phyloP scores from a whole-genome alignment of 1,140 invertebrate genomes.

The Tetramorium simillimum region DNA sequence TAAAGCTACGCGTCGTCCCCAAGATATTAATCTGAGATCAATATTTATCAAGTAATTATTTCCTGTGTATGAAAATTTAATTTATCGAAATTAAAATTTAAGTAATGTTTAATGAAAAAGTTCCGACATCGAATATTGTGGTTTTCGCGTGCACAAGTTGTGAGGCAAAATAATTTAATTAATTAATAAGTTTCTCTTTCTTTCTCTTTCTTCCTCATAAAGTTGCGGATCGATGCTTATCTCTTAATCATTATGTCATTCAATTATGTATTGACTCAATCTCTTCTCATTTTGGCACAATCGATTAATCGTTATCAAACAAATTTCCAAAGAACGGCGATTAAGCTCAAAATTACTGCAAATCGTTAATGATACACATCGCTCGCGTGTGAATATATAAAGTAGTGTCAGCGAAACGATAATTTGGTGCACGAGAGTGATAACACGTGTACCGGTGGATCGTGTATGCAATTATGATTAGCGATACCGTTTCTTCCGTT shows the following conservation, averaged over 20 bases:
- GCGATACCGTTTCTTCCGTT: not conserved
- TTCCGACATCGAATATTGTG: not conserved
- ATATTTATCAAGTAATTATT: too few species aligned
- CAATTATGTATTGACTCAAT: constrained; percentile 44
- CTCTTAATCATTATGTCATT: constrained; percentile 10
- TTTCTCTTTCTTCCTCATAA: not conserved
- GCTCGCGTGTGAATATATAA: not conserved
- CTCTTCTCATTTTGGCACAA: constrained; percentile 12
- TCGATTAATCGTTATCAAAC: constrained; percentile 49
- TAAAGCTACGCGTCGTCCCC: too few species aligned
- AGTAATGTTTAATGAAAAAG: not conserved
- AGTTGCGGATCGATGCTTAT: constrained; percentile 17
- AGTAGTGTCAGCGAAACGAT: constrained; percentile 4
- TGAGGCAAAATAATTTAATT: not conserved
- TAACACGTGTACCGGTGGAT: not conserved
- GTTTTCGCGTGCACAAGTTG: not conserved
- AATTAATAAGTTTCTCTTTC: not conserved
- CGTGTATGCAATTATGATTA: constrained; percentile 8
- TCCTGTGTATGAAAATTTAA: not conserved
- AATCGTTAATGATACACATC: constrained; percentile 38
- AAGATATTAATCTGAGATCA: too few species aligned
- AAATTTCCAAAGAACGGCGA: constrained; percentile 30
- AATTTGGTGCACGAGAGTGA: constrained; percentile 11
- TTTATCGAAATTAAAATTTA: not conserved
- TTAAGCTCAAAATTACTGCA: constrained; percentile 20